These are phyloP conservation scores for Idaea biselata DNA, from an alignment of 2,888 invertebrate genomes.

Conservation along the genomic window DNA sequence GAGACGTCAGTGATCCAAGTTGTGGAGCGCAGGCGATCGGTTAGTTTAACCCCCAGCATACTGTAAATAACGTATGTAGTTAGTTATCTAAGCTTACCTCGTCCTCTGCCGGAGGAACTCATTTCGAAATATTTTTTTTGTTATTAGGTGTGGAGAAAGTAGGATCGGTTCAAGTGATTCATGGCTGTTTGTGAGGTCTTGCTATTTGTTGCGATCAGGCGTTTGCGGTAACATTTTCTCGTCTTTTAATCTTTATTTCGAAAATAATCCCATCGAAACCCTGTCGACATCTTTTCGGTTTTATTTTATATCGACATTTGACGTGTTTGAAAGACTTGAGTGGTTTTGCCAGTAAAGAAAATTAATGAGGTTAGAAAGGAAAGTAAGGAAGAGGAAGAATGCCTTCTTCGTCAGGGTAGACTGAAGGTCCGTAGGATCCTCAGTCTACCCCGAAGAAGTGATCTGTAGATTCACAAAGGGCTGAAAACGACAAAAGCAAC, in stretches of 20 bases:
- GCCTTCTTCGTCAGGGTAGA: too few species aligned
- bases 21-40: too few species aligned
- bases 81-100: not conserved
- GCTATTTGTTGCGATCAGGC: not conserved
- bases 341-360: not conserved
- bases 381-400: too few species aligned
- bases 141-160: not conserved
- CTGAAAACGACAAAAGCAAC: too few species aligned
- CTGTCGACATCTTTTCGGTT: not conserved
- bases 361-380: too few species aligned
- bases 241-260: not conserved
- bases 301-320: not conserved
- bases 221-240: not conserved
- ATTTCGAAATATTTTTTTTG: not conserved
- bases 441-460: too few species aligned
- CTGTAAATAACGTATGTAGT: not conserved
- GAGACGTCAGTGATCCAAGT: too few species aligned
- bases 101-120: not conserved
- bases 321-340: not conserved
- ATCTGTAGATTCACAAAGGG: too few species aligned
- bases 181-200: not conserved
- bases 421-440: too few species aligned
- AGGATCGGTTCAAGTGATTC: not conserved
- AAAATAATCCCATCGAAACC: not conserved
- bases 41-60: too few species aligned